Percentiles rank a stretch among this genome's conserved stretches.
Evolutionary conservation across 2,797 vertebrate species (phyloP).

Genomic region (Pangasius djambal): DNA sequence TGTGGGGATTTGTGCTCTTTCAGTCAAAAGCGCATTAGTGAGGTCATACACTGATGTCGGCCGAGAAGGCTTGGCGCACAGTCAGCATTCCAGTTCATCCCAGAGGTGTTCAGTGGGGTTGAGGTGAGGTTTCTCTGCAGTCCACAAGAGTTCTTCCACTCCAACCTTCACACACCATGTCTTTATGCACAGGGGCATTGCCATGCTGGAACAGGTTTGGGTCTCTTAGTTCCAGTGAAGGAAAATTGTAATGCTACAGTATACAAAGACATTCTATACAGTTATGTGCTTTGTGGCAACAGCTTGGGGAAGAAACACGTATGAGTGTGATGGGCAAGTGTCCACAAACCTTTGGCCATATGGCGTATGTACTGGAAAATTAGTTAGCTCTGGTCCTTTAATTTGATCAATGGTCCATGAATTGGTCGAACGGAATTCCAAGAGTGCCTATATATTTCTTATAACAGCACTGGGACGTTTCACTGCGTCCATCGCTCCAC

Average conservation of each 20-base stretch:
- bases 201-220: neutral
- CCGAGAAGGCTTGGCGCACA: neutral
- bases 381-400: neutral
- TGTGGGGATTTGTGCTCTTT: neutral
- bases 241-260: too few relatives aligned
- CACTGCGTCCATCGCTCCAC: too few relatives aligned
- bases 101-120: neutral
- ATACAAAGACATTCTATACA: neutral
- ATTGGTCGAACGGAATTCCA: neutral
- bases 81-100: neutral
- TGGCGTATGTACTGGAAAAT: neutral
- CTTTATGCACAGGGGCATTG: neutral
- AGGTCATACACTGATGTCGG: too few relatives aligned
- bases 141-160: neutral
- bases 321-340: neutral
- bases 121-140: neutral
- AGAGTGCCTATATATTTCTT: neutral
- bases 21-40: neutral
- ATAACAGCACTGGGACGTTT: neutral
- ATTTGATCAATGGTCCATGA: too few relatives aligned
- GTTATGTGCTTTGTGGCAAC: neutral
- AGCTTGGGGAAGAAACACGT: neutral
- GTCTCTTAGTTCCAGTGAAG: neutral
- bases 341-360: neutral
- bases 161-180: neutral